These are phyloP conservation scores for Diorhabda sublineata DNA, from an alignment of 1,140 invertebrate genomes.

Conservation along the genomic window DNA sequence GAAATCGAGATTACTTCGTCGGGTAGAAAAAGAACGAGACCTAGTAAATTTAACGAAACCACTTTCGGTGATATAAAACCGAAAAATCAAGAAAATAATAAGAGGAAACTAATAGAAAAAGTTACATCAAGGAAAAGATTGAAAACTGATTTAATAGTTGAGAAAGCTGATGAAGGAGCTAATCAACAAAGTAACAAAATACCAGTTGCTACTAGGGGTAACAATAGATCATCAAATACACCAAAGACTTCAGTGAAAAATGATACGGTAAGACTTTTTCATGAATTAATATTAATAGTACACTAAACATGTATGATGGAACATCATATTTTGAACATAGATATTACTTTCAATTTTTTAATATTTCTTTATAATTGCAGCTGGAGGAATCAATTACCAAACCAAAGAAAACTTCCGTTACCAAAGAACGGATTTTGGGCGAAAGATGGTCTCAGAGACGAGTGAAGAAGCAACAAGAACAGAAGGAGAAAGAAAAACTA, in stretches of 20 bases:
- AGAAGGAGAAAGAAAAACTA: slow-evolving; percentile 33
- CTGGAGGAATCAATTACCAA: slow-evolving; percentile 16
- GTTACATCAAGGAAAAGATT: slow-evolving; percentile 33
- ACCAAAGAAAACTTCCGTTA: slow-evolving; percentile 19
- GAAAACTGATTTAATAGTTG: slow-evolving; percentile 11
- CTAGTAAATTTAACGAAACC: slow-evolving; percentile 57
- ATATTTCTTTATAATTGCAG: neutral
- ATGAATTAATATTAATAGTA: no score
- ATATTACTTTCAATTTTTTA: neutral
- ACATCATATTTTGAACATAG: no score
- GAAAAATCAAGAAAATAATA: slow-evolving; percentile 27
- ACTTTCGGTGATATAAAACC: slow-evolving; percentile 47
- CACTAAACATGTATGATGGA: no score
- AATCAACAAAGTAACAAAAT: neutral
- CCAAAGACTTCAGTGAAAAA: neutral
- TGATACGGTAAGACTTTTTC: no score
- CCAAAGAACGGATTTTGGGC: slow-evolving; percentile 41
- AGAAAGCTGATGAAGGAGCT: neutral
- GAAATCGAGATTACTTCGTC: slow-evolving; percentile 56
- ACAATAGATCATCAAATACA: neutral
- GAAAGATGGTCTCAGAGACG: slow-evolving; percentile 48
- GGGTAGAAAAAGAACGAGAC: slow-evolving; percentile 54
- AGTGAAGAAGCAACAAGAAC: slow-evolving; percentile 44
- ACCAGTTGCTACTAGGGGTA: neutral
- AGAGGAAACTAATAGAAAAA: slow-evolving; percentile 37